Evolutionary conservation across 2,797 vertebrate species (phyloP), one percentile per base, ranked within the genome.

Genomic region (Phoebastria nigripes): DNA sequence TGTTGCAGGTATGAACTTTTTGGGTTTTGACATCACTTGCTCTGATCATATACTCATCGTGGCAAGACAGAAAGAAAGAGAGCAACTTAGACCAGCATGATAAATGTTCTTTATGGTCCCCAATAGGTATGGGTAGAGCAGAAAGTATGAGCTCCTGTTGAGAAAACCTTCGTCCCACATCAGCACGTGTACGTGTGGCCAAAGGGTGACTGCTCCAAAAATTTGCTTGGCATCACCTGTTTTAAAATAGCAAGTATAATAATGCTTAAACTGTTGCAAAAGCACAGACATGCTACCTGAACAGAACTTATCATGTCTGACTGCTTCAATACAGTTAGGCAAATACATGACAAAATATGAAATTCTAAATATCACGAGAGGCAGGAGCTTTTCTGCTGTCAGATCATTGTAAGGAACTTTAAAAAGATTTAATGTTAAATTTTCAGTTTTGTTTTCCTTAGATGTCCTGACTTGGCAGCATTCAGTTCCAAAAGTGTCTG

Each of bases 381-480:
- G 17, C 39, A 66, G 67, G 56, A 80, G 24, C 41, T 85, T 94
- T 97, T 73, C 61, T 85, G 41, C 66, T 70, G n/a, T 93, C 90
- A 80, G 63, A 56, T 82, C 20, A 22, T 18, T 82, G 33, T 89
- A 73, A 82, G 63, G 44, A 93, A 25, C 47, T 92, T 82, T 56
- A 25, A 84, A 82, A 91, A 79, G 35, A 67, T 77, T 77, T 67
- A 82, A 79, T 28, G 70, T 80, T 84, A 85, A 56, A 61, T 93
- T 90, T 94, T 93, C 70, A 56, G 82, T 89, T 96, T 91, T 96
- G 55, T 95, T 95, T 94, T 94, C 59, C 52, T 95, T 92, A 95
- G 74, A 77, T 95, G 93, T 94, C 83, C 78, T 96, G 90, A 84
- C 59, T 92, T 91, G 80, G 78, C 88, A 90, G 59, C 52, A 41